Conservation (phyloP, 2,888 invertebrate species). For the Erebia palarica region DNA sequence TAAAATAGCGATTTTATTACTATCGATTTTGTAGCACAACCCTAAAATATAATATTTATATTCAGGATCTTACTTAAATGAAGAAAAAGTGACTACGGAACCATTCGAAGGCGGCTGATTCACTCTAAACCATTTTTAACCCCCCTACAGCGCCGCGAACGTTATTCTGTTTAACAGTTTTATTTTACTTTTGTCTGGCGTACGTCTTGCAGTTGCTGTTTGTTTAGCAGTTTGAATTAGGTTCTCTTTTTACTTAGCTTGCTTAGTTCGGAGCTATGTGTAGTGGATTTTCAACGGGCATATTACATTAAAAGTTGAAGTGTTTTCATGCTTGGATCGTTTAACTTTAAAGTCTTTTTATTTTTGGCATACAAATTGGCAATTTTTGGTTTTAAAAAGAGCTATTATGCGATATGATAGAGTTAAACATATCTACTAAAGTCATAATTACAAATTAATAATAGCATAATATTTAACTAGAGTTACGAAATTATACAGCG, state of each 20-base stretch:
- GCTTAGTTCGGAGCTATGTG: constrained; percentile 22
- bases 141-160: constrained; percentile 55
- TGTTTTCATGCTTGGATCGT: constrained; percentile 19
- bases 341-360: constrained; percentile 6
- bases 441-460: no score
- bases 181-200: constrained; percentile 77
- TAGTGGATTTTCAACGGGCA: constrained; percentile 15
- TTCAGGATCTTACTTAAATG: neutral
- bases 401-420: no score
- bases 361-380: neutral
- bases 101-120: neutral
- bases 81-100: neutral
- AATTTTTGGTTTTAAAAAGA: neutral
- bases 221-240: constrained; percentile 72
- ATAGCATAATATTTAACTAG: no score
- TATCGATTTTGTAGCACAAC: no score
- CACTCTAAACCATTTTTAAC: constrained; percentile 44
- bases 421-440: no score
- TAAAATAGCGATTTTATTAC: no score
- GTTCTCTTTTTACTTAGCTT: constrained; percentile 50
- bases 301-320: constrained; percentile 23
- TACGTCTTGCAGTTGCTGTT: constrained; percentile 70
- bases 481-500: no score
- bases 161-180: constrained; percentile 69
- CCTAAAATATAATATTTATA: no score